phyloP scores from a whole-genome alignment of 2,888 invertebrate species.

The Megalurothrips usitatus region DNA sequence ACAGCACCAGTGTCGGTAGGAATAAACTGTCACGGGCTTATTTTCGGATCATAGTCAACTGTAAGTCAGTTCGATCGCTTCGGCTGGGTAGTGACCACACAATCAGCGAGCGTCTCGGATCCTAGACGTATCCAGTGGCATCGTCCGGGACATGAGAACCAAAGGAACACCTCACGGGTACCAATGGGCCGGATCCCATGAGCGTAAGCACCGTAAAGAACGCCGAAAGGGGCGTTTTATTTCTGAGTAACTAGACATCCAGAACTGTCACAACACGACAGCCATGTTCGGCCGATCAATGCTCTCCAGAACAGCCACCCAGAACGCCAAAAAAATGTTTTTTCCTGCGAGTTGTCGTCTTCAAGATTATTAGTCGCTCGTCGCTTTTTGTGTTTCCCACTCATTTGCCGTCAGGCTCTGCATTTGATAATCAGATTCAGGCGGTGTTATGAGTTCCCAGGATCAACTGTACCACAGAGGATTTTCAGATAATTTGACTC shows the following conservation, averaged over 20 bases:
- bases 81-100: not conserved
- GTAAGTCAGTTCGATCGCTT: not conserved
- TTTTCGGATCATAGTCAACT: not conserved
- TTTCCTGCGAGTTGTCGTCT: too few species aligned
- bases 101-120: not conserved
- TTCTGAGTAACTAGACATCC: not conserved
- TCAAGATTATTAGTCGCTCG: too few species aligned
- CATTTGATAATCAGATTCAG: too few species aligned
- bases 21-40: not conserved
- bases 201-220: not conserved
- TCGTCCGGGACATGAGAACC: not conserved
- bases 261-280: constrained; percentile 18
- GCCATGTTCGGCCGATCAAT: not conserved
- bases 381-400: too few species aligned
- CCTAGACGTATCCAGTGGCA: not conserved
- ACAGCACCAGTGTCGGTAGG: not conserved
- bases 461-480: too few species aligned
- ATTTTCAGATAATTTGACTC: too few species aligned
- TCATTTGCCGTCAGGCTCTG: too few species aligned
- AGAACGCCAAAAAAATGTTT: too few species aligned
- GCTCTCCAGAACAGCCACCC: too few species aligned
- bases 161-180: not conserved
- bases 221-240: not conserved
- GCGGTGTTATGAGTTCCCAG: too few species aligned
- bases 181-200: not conserved